Base-by-base conservation (phyloP, 2,113 vertebrate genomes). In the Telmatochromis bifrenatus region DNA sequence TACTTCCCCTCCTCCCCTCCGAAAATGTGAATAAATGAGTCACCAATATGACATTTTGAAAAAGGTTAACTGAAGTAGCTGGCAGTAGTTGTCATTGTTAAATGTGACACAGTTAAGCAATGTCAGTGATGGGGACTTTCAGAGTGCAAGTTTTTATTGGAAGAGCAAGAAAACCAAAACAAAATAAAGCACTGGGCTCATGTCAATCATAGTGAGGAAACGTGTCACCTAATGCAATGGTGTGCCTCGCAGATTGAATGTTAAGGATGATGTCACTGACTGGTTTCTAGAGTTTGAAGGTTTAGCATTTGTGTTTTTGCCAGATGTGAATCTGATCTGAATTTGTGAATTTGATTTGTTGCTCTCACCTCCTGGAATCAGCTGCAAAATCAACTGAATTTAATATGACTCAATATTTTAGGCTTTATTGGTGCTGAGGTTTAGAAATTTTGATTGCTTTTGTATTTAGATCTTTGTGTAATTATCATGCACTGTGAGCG, bases 21-120 rank as follows among this genome's bases (percentile, higher is more conserved):
- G 4, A 49, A 49, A 19, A 9, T 19, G 26, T 33, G 26, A 77
- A 31, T 77, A 49, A 33, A 13, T n/a, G 10, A 51, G 26, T 51
- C 73, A 77, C 73, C 73, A n/a, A 13, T 77, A 51, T n/a, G 45
- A 51, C 15, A 51, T 51, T 31, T 77, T 51, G 5, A 77, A 77
- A 51, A 77, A 33, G 26, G 45, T 51, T 51, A 31, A 51, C 45
- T 33, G 26, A 77, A 51, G 26, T 51, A 77, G 73, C 26, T 77
- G 26, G 26, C 45, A n/a, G 42, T 31, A 77, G 73, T 77, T 77
- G 23, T 49, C 26, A n/a, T 49, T 49, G 21, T 77, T 28, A 49
- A 49, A 77, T 77, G 26, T 28, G 70, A 77, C 10, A 49, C 42
- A 31, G 47, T 17, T 77, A 31, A 31, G 47, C 45, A 77, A n/a